phyloP scores from a whole-genome alignment of 2,888 invertebrate species.

The Sarcophaga caerulescens region DNA sequence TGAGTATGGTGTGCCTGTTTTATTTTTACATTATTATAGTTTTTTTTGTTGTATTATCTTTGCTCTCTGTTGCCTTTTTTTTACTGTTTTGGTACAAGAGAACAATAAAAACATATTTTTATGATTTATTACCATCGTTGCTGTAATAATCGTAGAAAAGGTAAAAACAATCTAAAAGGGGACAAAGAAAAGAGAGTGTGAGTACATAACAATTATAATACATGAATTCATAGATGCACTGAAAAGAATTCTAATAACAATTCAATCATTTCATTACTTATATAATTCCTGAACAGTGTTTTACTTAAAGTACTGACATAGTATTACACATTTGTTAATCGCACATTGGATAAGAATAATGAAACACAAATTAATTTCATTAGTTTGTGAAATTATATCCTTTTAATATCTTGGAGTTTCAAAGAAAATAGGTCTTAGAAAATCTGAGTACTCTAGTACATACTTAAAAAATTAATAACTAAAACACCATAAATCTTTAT shows the following conservation, averaged over 20 bases:
- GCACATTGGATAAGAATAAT: no score
- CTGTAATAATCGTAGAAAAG: constrained; percentile 74
- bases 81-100: constrained; percentile 53
- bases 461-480: no score
- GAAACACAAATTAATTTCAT: no score
- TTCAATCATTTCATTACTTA: no score
- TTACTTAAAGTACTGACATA: no score
- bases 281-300: no score
- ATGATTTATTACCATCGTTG: constrained; percentile 78
- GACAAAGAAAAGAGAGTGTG: neutral
- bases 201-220: neutral
- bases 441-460: no score
- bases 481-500: no score
- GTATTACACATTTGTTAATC: no score
- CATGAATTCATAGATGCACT: constrained; percentile 6
- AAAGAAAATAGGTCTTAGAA: no score
- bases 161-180: constrained; percentile 38
- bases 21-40: neutral
- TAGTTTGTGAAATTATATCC: no score
- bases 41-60: neutral
- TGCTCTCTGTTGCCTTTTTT: neutral
- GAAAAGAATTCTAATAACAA: neutral
- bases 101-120: constrained; percentile 74
- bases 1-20: constrained; percentile 46
- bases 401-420: no score